Percentiles rank a stretch among this genome's conserved stretches.
Evolutionary conservation across 92 coral and sea anemone species (phyloP).

Genomic region (Palythoa grandiflora): DNA sequence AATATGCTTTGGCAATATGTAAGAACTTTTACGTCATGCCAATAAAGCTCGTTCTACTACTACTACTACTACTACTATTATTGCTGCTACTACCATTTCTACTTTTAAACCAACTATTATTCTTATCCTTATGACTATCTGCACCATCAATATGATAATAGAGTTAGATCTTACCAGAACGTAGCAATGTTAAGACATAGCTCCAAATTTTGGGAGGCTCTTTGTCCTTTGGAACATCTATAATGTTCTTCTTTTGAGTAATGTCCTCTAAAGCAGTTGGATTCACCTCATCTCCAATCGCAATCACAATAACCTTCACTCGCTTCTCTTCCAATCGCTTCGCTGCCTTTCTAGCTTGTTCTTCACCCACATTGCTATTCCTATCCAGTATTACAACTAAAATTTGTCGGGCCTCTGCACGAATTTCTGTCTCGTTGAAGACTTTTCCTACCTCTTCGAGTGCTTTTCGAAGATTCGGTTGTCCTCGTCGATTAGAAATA

Average conservation of each 20-base stretch:
- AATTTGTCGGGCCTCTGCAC: conserved; percentile 78
- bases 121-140: conserved; percentile 12
- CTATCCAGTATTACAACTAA: conserved; percentile 79
- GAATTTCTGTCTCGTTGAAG: conserved; percentile 67
- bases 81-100: not conserved
- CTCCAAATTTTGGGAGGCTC: not conserved
- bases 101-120: not conserved
- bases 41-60: too few species aligned
- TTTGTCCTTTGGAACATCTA: not conserved
- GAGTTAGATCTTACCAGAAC: not conserved
- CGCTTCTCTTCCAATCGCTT: conserved; percentile 67
- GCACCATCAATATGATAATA: conserved; percentile 48
- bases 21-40: too few species aligned
- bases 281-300: conserved; percentile 83
- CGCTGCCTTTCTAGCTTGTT: conserved; percentile 69
- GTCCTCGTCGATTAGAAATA: conserved; percentile 67
- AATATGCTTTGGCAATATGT: too few species aligned
- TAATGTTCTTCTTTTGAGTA: conserved; percentile 52
- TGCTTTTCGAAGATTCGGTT: conserved; percentile 68
- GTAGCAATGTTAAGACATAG: not conserved
- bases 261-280: conserved; percentile 51
- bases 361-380: conserved; percentile 64
- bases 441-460: conserved; percentile 71
- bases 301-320: conserved; percentile 84
- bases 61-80: not conserved